Percentiles rank a stretch among this genome's conserved stretches.
phyloP scores from a whole-genome alignment of 2,113 vertebrate genomes.

The Glaucidium brasilianum region DNA sequence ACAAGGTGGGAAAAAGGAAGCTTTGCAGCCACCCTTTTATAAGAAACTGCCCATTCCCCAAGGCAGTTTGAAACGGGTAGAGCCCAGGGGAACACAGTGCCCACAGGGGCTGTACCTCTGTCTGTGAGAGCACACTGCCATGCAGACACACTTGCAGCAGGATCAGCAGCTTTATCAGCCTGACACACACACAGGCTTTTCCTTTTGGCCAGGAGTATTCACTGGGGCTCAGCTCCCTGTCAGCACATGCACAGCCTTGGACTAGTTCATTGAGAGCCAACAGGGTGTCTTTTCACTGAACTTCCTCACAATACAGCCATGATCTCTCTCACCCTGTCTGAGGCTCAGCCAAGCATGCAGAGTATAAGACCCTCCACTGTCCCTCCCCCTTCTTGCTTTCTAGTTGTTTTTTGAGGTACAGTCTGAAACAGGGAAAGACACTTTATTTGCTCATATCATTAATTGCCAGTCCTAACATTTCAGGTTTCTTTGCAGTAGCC shows the following conservation, averaged over 20 bases:
- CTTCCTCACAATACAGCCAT: background rate
- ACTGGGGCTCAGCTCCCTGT: background rate
- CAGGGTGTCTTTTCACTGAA: background rate
- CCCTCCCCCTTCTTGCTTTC: background rate
- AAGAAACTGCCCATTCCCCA: background rate
- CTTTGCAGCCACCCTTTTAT: background rate
- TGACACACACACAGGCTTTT: background rate
- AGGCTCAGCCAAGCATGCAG: slow-evolving; percentile 18
- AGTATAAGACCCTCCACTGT: background rate
- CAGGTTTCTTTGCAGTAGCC: background rate
- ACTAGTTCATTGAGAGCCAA: slow-evolving; percentile 23
- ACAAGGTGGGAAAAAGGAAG: background rate
- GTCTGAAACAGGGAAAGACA: background rate
- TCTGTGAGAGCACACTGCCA: background rate
- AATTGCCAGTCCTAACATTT: background rate
- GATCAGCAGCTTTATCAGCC: slow-evolving; percentile 48
- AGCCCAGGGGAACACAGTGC: background rate
- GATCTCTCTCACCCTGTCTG: background rate
- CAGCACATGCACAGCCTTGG: background rate
- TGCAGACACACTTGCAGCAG: background rate
- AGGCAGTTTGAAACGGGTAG: background rate
- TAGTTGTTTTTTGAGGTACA: background rate
- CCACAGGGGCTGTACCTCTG: background rate
- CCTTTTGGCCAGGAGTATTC: background rate
- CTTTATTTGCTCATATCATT: background rate